A percentile compares a stretch with the other conserved stretches of the same genome.
Evolutionary conservation across 2,113 vertebrate genomes (phyloP).

Genomic region (Rhinolophus sinicus): DNA sequence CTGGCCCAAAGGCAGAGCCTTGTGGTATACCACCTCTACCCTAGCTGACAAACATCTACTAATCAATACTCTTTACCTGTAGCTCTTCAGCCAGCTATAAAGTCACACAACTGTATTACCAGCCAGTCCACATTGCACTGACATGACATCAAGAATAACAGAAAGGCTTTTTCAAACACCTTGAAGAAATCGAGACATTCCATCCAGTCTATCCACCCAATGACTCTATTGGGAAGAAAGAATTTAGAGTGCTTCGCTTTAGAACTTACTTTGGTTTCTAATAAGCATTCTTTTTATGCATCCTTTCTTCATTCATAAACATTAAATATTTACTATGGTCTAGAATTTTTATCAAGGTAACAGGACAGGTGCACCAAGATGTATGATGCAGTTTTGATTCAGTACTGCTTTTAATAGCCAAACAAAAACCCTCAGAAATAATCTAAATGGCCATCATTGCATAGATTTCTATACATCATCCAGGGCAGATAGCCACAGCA

Average conservation of each 20-base stretch:
- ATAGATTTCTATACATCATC: neutral
- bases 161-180: constrained; percentile 9
- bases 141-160: constrained; percentile 10
- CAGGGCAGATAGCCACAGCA: neutral
- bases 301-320: constrained; percentile 25
- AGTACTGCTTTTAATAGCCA: constrained; percentile 11
- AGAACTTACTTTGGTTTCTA: constrained; percentile 39
- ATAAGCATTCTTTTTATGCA: constrained; percentile 13
- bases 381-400: neutral
- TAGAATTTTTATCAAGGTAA: constrained; percentile 4
- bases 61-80: constrained; percentile 40
- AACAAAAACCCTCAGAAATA: neutral
- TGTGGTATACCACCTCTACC: neutral
- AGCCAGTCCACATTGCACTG: constrained; percentile 4
- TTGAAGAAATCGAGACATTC: constrained; percentile 31
- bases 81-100: constrained; percentile 32
- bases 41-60: neutral
- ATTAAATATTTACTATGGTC: neutral
- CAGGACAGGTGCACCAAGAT: neutral
- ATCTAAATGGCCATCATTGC: neutral
- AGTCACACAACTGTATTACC: neutral
- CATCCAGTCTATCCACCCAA: neutral
- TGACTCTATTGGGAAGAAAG: neutral
- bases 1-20: neutral
- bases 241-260: neutral